Base-by-base conservation (phyloP, 2,888 invertebrate genomes). In the Morinoia aosen region DNA sequence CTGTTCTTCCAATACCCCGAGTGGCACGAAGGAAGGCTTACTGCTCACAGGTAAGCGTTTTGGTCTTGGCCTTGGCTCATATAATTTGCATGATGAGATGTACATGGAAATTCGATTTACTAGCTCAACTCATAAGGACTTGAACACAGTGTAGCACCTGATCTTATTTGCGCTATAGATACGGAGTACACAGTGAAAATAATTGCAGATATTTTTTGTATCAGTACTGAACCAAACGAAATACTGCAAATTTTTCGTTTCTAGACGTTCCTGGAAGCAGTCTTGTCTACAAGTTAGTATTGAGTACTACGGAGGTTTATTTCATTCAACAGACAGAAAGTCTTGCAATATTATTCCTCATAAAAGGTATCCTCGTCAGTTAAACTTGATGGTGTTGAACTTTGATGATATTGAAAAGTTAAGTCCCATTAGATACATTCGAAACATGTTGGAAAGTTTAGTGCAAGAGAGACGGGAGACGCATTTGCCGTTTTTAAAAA, bases 1-100 rank as follows among this genome's bases (percentile, higher is more conserved):
- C 97, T 99, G 48, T 98, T 98, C 97, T 98, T 98, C 97, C 97
- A 98, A 96, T 98, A 98, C 97, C 98, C 98, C 0, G 97, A 97
- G 0, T 98, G 98, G 91, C 98, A 98, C 97, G 99, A 99, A 97
- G 99, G 99, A 0, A 98, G 98, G 96, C 97, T 99, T 58, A 98
- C 98, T 0, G 97, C 98, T 96, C 97, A 99, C 33, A 98, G 99
- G 97, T 97, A 98, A 0, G 97, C 48, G 48, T 48, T 48, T 48
- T 48, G 5, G 48, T 40, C 11, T 90, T 0, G 39, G 19, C 1
- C 11, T 10, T 98, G 96, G 33, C 19, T 76, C 8, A 25, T 12
- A 33, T 10, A 33, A 10, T 19, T 33, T 25, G 19, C 25, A 33
- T 76, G 33, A 25, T 76, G 76, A 33, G 19, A 76, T 76, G 25